phyloP scores from a whole-genome alignment of 2,797 vertebrate genomes.

The Discoglossus pictus region DNA sequence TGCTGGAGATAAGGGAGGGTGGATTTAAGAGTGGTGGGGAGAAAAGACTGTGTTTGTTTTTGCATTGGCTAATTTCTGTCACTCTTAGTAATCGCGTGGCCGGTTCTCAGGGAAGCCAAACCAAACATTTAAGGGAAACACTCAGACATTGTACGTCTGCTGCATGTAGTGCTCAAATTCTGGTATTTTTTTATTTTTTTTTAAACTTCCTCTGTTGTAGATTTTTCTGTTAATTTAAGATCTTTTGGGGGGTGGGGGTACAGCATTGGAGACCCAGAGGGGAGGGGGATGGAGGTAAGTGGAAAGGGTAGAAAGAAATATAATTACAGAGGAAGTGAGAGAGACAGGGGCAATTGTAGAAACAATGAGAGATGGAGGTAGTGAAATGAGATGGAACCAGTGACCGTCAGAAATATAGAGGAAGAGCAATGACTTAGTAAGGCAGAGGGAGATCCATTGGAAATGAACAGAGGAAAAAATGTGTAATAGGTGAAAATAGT shows the following conservation, averaged over 20 bases:
- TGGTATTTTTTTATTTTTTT: background rate
- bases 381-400: no score
- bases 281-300: background rate
- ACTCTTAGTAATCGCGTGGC: conserved; percentile 25
- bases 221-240: background rate
- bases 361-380: no score
- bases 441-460: no score
- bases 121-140: conserved; percentile 9
- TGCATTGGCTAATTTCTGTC: conserved; percentile 30
- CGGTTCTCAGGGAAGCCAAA: conserved; percentile 19
- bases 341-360: no score
- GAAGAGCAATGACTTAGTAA: no score
- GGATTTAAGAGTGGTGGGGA: background rate
- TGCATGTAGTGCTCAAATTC: background rate
- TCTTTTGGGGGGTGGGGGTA: background rate
- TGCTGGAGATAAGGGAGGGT: conserved; percentile 6
- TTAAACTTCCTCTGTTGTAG: conserved; percentile 3
- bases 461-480: no score
- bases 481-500: no score
- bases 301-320: background rate
- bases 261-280: background rate
- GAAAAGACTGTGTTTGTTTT: conserved; percentile 24
- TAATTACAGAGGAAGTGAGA: no score
- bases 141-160: conserved; percentile 1
- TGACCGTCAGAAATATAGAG: no score